Conservation (phyloP, 2,113 vertebrate species). For the Paralichthys olivaceus region DNA sequence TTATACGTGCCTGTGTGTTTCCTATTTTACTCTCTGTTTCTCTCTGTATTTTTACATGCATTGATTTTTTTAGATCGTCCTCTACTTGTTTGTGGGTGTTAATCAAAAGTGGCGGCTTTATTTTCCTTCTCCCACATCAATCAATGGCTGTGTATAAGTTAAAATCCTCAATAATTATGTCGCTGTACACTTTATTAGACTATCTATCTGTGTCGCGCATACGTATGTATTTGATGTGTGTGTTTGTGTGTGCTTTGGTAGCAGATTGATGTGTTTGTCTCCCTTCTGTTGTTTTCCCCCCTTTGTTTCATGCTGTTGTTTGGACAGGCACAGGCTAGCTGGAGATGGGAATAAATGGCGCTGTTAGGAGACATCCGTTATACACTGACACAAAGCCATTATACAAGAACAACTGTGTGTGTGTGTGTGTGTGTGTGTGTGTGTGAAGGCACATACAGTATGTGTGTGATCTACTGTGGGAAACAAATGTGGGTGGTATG, state of each 20-base stretch:
- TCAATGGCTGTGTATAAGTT: slow-evolving; percentile 46
- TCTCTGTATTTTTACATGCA: not conserved
- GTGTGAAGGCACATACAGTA: slow-evolving; percentile 22
- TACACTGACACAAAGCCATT: slow-evolving; percentile 80
- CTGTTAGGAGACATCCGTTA: slow-evolving; percentile 79
- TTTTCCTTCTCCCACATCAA: slow-evolving; percentile 3
- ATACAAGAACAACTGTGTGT: slow-evolving; percentile 71
- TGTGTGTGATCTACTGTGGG: slow-evolving; percentile 37
- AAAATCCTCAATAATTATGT: slow-evolving; percentile 42
- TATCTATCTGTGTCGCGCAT: slow-evolving; percentile 26
- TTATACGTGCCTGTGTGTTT: slow-evolving; percentile 21
- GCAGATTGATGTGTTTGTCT: slow-evolving; percentile 83
- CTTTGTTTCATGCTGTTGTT: slow-evolving; percentile 76
- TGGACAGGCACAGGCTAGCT: slow-evolving; percentile 74
- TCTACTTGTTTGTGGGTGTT: not conserved
- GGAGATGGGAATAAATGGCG: slow-evolving; percentile 83
- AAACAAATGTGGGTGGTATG: slow-evolving; percentile 37
- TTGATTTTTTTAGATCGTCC: slow-evolving; percentile 7
- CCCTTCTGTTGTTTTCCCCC: slow-evolving; percentile 73
- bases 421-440: slow-evolving; percentile 35
- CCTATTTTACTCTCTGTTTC: not conserved
- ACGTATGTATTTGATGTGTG: slow-evolving; percentile 40
- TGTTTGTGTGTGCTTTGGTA: slow-evolving; percentile 44
- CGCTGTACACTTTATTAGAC: slow-evolving; percentile 26
- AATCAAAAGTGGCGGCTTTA: not conserved